Base-by-base conservation (phyloP, 1,140 invertebrate species). In the Hyles vespertilio region DNA sequence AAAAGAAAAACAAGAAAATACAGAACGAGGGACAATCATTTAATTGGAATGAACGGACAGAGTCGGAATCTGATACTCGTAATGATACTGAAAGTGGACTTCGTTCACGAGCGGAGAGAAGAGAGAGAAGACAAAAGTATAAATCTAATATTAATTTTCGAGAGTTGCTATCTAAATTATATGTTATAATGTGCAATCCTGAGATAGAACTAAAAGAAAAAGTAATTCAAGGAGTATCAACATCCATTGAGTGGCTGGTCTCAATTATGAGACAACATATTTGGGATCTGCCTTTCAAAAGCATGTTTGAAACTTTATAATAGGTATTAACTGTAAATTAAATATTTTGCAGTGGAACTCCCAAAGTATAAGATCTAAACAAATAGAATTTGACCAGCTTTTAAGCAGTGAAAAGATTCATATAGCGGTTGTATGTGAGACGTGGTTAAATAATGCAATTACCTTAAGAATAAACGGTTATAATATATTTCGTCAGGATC, bases 301-400 rank as follows among this genome's bases (percentile, higher is more conserved):
- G 22, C 22, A 22, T 22, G 22, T 22, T 22, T 22, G 22, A 22
- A 22, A 22, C 22, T 22, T 22, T 22, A 22, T 22, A 22, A 59
- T 47, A 36, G 9, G 8, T 7, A 33, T 44, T 46, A 48, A 32
- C 44, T 11, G 48, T 45, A 44, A 48, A 33, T 12, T 8, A 59
- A 11, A 72, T 63, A 61, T 72, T n/a, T 8, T 68, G 2, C 66
- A 68, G 49, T 68, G 65, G 63, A 72, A 72, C 50, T 47, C 56
- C 3, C 61, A 66, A 52, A 72, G 69, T 51, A 32, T 72, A 8
- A 45, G 48, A 43, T 58, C 58, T 11, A 72, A 69, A 48, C 46
- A 59, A 55, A 7, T 46, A 56, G 40, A n/a, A 10, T 69, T 69
- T 32, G 58, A 61, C 53, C 22, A 59, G 8, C 11, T 72, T 22